Base-by-base conservation (phyloP, 2,888 invertebrate species). In the Cotesia congregata region DNA sequence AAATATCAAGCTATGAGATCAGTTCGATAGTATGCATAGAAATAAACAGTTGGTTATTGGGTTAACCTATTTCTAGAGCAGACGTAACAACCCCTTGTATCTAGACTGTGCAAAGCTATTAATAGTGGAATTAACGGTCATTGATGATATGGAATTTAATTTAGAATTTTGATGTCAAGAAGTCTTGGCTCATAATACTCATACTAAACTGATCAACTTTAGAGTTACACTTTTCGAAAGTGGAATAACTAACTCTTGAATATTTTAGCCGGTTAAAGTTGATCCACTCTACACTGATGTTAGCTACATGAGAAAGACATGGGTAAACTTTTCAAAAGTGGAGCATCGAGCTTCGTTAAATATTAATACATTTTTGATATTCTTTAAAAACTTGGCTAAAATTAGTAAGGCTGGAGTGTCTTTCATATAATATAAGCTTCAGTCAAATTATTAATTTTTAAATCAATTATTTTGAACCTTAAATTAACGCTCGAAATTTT, bases 1-100 rank as follows among this genome's bases (percentile, higher is more conserved):
- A 79, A 75, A 78, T 82, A 82, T 82, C 79, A 80, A 80, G 75
- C 80, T 82, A 80, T 79, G 78, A 80, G 80, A 82, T 82, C 80
- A 82, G 80, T 80, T 82, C 80, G 73, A 75, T 75, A 30, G 78
- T 79, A 77, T 78, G 78, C 74, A 77, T 78, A 77, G 41, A 76
- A 39, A 69, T 62, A 30, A 30, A 30, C 30, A 30, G 30, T 30
- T 30, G 3, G 30, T 30, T 30, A 30, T 30, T 30, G 30, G 30
- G 30, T 30, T 30, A 30, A 3, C 30, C 30, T 30, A 30, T 30
- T 30, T 30, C 30, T 30, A 30, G 30, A 30, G 30, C 30, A 30
- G 30, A 30, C 30, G 30, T 30, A 30, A 30, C 30, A 30, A 30
- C 3, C 30, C 30, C 30, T 30, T 30, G 30, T 30, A 30, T 30